phyloP scores from a whole-genome alignment of 2,888 invertebrate genomes.

The Ariolimax columbianus region DNA sequence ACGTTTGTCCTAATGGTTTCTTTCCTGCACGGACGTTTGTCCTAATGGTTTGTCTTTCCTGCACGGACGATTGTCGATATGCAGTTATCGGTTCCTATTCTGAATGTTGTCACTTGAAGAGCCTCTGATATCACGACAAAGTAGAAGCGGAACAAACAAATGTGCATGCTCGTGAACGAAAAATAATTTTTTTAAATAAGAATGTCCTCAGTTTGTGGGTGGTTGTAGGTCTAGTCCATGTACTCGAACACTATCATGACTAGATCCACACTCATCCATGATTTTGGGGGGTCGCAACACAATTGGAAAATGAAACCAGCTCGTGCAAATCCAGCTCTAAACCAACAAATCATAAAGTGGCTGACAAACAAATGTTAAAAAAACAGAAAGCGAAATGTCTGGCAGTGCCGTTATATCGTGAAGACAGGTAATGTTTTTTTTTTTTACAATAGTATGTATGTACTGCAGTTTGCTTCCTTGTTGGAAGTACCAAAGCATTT shows the following conservation, averaged over 20 bases:
- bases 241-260: conserved; percentile 59
- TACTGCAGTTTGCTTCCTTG: too few relatives aligned
- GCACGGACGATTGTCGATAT: too few relatives aligned
- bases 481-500: too few relatives aligned
- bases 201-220: conserved; percentile 56
- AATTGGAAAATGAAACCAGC: conserved; percentile 37
- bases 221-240: conserved; percentile 65
- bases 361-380: background rate
- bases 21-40: too few relatives aligned
- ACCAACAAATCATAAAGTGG: background rate
- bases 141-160: background rate
- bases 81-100: too few relatives aligned
- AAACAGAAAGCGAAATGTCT: too few relatives aligned
- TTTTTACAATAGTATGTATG: too few relatives aligned
- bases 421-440: too few relatives aligned
- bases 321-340: background rate
- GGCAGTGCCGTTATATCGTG: too few relatives aligned
- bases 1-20: too few relatives aligned
- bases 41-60: too few relatives aligned
- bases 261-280: conserved; percentile 69
- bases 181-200: background rate
- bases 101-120: too few relatives aligned
- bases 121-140: background rate
- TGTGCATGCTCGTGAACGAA: background rate
- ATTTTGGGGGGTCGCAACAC: conserved; percentile 45